Base-by-base conservation (phyloP, 2,797 vertebrate species). In the Triplophysa yarkandensis region DNA sequence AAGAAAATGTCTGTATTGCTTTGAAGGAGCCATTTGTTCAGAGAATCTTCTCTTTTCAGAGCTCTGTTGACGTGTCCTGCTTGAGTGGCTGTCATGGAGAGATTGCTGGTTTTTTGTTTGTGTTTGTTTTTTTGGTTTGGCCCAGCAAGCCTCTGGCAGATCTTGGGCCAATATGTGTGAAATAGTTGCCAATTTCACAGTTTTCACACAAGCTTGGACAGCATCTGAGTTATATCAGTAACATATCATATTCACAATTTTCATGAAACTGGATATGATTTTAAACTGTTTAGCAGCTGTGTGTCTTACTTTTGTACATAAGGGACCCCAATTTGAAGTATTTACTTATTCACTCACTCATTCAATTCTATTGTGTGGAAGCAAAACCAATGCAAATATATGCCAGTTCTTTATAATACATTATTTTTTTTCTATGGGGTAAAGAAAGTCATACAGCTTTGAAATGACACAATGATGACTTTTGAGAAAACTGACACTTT, bases 1-100 rank as follows among this genome's bases (percentile, higher is more conserved):
- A 60, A 69, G 68, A 62, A 82, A 80, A 80, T 46, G 58, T 25
- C 50, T 39, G 41, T 78, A 70, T 76, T 69, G 76, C 74, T 80
- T 36, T 46, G 71, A 68, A 73, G 52, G 14, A 54, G 32, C 34
- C 28, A 65, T 77, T 62, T 30, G 68, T 57, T 63, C 46, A 54
- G 62, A 66, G 36, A 39, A 44, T 71, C 48, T 54, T 32, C 65
- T 61, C 34, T 57, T 48, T 68, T 43, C 28, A 52, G 36, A 34
- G 50, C 46, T 57, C 50, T 34, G 52, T 44, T 43, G 57, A 48
- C 69, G 46, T 48, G 36, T 55, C 23, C 9, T 43, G 65, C 14
- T 77, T 17, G 61, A 70, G n/a, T 52, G 54, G 57, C 62, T 67
- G 73, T 63, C 68, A 27, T 48, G 27, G 32, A 54, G 68, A 58